Base-by-base conservation (phyloP, 2,797 vertebrate genomes). In the Darevskia mixta region DNA sequence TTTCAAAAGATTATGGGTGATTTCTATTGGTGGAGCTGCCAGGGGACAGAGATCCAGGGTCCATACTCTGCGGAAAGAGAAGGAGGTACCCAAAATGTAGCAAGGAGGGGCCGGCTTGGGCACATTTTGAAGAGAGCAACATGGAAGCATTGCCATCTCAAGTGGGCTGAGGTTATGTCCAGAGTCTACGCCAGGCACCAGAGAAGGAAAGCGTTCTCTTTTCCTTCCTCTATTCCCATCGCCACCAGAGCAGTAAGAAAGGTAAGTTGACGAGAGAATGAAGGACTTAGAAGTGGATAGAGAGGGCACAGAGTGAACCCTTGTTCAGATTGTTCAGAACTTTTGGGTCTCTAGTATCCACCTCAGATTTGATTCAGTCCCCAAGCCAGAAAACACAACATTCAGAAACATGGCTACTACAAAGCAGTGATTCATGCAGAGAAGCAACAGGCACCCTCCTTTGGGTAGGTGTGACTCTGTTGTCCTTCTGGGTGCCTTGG, bases 1-100 rank as follows among this genome's bases (percentile, higher is more conserved):
- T 76, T 90, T 89, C 73, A 83, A 85, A 72, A 89, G 8, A 9
- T 25, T 88, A 1, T 1, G 2, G 66, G n/a, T 91, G 89, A 87
- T 79, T 91, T 32, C 93, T 91, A 85, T 35, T 0, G 8, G 32
- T 38, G 13, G 72, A 17, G 17, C 5, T 17, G 35, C 35, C 35
- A 38, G 32, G 76, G 25, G 13, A 23, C 20, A 23, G 61, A 23
- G 61, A 7, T 23, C 61, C 61, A 23, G 20, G 18, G 61, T 64
- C 20, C 61, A 15, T 23, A 6, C 20, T 64, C 61, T 18, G 61
- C 61, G 23, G 49, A 64, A 64, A 18, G 61, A 23, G 61, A 18
- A 64, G 61, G 61, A 7, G 5, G 2, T 18, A 18, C 61, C 61
- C 61, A 64, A 64, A 55, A 64, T 64, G 61, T 64, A 23, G 20